Base-by-base conservation (phyloP, 2,797 vertebrate species). In the Mormyrops boulengeri region DNA sequence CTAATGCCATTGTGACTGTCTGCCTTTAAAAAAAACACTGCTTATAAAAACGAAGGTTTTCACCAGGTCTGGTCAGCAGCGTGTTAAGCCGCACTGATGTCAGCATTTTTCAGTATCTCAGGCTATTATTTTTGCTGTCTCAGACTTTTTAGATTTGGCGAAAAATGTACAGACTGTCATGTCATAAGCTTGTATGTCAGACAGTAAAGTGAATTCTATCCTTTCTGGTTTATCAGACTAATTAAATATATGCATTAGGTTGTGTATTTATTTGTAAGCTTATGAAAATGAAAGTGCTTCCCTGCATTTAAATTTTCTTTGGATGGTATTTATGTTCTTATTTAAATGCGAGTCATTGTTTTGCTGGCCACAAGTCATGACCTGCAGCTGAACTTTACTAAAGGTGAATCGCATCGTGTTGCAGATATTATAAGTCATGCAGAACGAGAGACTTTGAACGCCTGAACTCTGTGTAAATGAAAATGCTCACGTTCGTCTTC, bases 81-180 rank as follows among this genome's bases (percentile, higher is more conserved):
- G 17, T 0, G 12, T 41, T 77, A 77, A 41, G 34, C 19, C 30
- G 62, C 26, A 69, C 66, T 34, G 73, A 80, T 80, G 38, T 80
- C 73, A 80, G 73, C 73, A 80, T 44, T 44, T 80, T 44, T 17
- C 17, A 44, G 14, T 17, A 80, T 7, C 4, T 80, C 17, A 19
- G 1, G 2, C 34, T 44, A 80, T 41, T 44, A 80, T 80, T 41
- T 77, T 38, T 73, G 66, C 38, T 44, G 17, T 44, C 5, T 6
- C 73, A 44, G 73, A 80, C 73, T 44, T 80, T 41, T 80, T 44
- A 8, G 38, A 44, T 80, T 44, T 14, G 11, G 38, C 0, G 69
- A 77, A 77, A 77, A 77, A 77, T 77, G 69, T 77, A 77, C 69
- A 77, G 62, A 77, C 34, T 41, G 38, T 80, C 34, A 80, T 80